Conservation (phyloP, 2,113 vertebrate species). For the Lagopus leucura region DNA sequence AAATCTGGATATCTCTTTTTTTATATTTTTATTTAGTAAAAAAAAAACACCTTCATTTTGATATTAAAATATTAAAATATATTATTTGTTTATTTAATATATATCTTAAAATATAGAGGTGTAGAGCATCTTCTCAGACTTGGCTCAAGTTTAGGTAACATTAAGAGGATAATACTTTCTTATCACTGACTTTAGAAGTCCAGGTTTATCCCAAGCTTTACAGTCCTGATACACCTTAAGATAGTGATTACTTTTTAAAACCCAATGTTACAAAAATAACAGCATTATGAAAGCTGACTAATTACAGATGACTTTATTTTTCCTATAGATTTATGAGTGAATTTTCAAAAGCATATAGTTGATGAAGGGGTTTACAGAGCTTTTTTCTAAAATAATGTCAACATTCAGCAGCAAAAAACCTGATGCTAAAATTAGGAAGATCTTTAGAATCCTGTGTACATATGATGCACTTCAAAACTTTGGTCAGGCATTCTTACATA, state of each 20-base stretch:
- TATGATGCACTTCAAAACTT: neutral
- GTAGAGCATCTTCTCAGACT: neutral
- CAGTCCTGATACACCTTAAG: neutral
- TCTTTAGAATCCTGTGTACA: neutral
- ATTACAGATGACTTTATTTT: neutral
- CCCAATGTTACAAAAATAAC: neutral
- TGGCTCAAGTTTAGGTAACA: neutral
- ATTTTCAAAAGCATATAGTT: neutral
- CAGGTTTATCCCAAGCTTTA: neutral
- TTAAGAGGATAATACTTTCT: neutral
- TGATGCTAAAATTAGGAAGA: neutral
- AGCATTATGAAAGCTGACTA: neutral
- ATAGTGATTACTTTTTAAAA: neutral
- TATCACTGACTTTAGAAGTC: neutral
- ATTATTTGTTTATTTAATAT: too few species aligned
- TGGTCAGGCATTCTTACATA: neutral
- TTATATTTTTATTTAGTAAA: neutral
- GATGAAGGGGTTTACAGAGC: neutral
- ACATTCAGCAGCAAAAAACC: neutral
- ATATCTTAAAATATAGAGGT: neutral
- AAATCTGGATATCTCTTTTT: neutral
- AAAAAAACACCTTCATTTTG: neutral
- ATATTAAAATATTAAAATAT: neutral
- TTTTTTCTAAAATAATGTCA: neutral
- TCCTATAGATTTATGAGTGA: neutral